Evolutionary conservation across 2,113 vertebrate genomes (phyloP).

Genomic region (Puma concolor): DNA sequence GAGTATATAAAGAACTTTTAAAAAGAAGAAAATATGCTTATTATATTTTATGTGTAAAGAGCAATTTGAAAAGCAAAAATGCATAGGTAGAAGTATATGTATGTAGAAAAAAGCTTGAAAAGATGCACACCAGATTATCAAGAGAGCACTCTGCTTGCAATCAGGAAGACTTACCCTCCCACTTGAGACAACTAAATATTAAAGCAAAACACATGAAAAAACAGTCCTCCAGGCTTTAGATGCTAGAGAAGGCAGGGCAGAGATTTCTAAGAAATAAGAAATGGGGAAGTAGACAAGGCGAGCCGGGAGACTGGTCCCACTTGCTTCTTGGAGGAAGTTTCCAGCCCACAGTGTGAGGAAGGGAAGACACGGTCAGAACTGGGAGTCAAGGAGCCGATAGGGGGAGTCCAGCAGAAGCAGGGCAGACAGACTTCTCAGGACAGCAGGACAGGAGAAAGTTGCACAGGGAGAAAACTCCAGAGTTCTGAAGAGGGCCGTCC

Average conservation of each 20-base stretch:
- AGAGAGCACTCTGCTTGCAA: not conserved
- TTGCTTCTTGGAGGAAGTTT: not conserved
- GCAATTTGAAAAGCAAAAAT: not conserved
- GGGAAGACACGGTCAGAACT: not conserved
- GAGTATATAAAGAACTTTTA: not conserved
- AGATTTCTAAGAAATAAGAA: not conserved
- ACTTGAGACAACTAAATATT: not conserved
- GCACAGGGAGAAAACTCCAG: fast-evolving
- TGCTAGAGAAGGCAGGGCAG: not conserved
- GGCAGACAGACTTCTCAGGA: not conserved
- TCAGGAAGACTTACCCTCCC: not conserved
- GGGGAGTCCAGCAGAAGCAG: too few species aligned
- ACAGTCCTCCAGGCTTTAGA: not conserved
- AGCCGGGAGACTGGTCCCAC: not conserved
- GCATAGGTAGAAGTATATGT: not conserved
- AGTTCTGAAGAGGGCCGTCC: too few species aligned
- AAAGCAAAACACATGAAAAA: not conserved
- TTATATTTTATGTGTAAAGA: not conserved
- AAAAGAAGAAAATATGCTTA: not conserved
- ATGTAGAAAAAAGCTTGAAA: not conserved
- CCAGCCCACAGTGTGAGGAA: fast-evolving
- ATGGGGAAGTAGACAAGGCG: not conserved
- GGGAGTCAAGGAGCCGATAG: not conserved
- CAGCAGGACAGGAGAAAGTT: not conserved
- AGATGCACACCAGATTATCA: not conserved